Evolutionary conservation across 2,797 vertebrate species (phyloP), one percentile per base, ranked within the genome.

Genomic region (Numenius phaeopus): DNA sequence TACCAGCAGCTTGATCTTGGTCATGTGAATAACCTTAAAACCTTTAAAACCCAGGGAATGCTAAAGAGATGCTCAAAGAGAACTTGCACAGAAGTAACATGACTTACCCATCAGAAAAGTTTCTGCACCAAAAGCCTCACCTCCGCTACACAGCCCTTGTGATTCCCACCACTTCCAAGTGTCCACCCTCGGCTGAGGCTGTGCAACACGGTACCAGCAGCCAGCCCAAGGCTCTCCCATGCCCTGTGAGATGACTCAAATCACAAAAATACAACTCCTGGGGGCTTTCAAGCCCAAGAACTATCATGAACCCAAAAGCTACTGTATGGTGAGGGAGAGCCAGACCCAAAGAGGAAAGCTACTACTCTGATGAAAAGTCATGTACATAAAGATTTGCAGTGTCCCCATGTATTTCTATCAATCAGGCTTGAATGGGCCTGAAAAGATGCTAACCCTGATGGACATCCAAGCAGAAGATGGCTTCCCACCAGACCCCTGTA

Each of bases 1-100:
- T 65, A 92, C 92, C 49, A 81, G 65, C 94, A 94, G 95, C 87
- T 91, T 88, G 72, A 89, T 89, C 54, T 59, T 58, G 42, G 76
- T 85, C 82, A 72, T 50, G 47, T 85, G 90, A 87, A 80, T 96
- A 92, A 95, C 90, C 89, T 94, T 62, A 89, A 85, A 96, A 87
- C 90, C 87, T 96, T 94, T 83, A 58, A 97, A 94, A 69, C 46
- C 52, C 39, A 71, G 47, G 49, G 44, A 64, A 72, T 18, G 7
- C 23, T 73, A 24, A 87, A 89, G 40, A 86, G 16, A 37, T 20
- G 7, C 67, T 81, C 62, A 8, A 75, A 86, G 71, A 18, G 34
- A 89, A 71, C 14, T 87, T 49, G 22, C 55, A 65, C 27, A 69
- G 55, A 83, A 70, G 7, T 71, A 29, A 46, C 87, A 89, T 20